Evolutionary conservation across 2,113 vertebrate genomes (phyloP).

Genomic region (Anolis carolinensis): DNA sequence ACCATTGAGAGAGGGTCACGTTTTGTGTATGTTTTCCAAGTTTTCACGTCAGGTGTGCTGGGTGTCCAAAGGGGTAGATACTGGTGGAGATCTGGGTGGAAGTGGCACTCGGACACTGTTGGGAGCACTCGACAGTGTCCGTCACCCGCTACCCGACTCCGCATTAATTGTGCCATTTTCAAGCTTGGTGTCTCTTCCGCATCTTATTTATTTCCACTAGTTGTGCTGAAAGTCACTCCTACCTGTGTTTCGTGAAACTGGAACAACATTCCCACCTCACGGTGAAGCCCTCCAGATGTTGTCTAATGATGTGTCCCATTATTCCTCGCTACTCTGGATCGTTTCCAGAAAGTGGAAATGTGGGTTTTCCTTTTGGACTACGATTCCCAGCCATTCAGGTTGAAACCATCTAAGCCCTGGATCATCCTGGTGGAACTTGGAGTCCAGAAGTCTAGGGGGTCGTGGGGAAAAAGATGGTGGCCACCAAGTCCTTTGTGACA

Average conservation of each 20-base stretch:
- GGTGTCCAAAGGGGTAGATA: constrained; percentile 41
- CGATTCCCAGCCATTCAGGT: too few species aligned
- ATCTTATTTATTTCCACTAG: neutral
- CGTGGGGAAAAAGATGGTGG: too few species aligned
- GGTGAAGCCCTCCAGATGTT: neutral
- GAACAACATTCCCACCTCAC: neutral
- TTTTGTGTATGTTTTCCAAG: constrained; percentile 61
- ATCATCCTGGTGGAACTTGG: neutral
- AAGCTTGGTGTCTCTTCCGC: neutral
- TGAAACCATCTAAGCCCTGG: too few species aligned
- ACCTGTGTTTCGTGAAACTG: constrained; percentile 1
- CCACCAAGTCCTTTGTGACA: too few species aligned
- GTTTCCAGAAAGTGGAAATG: too few species aligned
- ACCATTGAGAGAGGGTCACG: constrained; percentile 54
- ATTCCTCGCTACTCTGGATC: neutral
- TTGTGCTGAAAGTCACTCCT: constrained; percentile 31
- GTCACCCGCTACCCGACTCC: neutral
- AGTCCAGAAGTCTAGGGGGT: neutral
- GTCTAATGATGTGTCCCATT: neutral
- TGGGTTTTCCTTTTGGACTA: too few species aligned
- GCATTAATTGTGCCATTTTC: constrained; percentile 41
- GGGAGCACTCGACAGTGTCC: constrained; percentile 31
- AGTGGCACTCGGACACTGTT: neutral
- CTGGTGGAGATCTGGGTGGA: constrained; percentile 1
- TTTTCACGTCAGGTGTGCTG: constrained; percentile 61